These are phyloP conservation scores for Porites lobata DNA, from an alignment of 92 coral and sea anemone species.

Conservation along the genomic window DNA sequence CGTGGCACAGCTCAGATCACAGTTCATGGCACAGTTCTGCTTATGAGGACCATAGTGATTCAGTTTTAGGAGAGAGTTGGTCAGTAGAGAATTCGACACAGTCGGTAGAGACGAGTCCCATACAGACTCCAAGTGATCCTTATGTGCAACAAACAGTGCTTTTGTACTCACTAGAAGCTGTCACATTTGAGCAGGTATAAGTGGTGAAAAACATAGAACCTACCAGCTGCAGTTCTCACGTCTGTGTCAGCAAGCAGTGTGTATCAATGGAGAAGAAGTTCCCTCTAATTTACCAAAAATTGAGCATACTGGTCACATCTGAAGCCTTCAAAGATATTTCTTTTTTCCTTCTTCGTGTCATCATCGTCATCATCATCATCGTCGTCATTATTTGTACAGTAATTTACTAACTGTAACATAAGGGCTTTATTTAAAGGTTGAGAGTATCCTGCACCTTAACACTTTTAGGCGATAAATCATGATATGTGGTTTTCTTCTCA, in stretches of 20 bases:
- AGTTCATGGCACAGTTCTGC: not conserved
- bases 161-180: not conserved
- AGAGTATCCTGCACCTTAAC: slow-evolving; percentile 1
- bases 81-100: not conserved
- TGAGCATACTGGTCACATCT: too few species aligned
- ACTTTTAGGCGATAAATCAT: not conserved
- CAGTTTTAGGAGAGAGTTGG: not conserved
- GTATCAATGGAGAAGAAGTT: not conserved
- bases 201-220: not conserved
- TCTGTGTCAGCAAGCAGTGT: not conserved
- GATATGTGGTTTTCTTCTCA: not conserved
- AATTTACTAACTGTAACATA: too few species aligned
- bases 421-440: not conserved
- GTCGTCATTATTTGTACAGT: too few species aligned
- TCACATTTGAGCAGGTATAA: slow-evolving; percentile 1
- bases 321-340: too few species aligned
- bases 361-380: too few species aligned
- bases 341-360: too few species aligned
- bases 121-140: not conserved
- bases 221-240: not conserved
- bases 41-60: not conserved
- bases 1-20: too few species aligned
- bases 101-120: not conserved
- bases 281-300: too few species aligned
- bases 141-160: not conserved